Conservation (phyloP, 2,888 invertebrate genomes). For the Thereva nobilitata region DNA sequence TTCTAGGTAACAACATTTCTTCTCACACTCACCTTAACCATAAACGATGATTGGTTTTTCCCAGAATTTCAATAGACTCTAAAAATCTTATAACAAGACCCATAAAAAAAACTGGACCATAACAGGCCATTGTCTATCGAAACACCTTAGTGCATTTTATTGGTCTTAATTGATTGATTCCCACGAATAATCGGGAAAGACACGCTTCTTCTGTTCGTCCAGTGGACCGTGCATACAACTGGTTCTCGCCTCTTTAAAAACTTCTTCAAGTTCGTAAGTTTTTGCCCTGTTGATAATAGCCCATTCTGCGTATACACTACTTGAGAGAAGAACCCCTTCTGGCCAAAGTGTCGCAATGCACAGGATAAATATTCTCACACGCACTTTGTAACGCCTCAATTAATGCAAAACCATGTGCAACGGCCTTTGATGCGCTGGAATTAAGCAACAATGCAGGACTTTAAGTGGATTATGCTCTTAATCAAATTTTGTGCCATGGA, state of each 20-base stretch:
- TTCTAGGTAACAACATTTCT: too few species aligned
- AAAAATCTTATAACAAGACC: too few species aligned
- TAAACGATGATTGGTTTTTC: too few species aligned
- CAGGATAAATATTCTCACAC: conserved; percentile 35
- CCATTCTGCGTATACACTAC: too few species aligned
- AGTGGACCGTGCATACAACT: conserved; percentile 36
- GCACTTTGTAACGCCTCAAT: conserved; percentile 36
- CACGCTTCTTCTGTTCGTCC: conserved; percentile 33
- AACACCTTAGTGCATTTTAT: conserved; percentile 39
- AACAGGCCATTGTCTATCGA: neutral
- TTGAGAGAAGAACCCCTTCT: neutral
- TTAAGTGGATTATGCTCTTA: conserved; percentile 41
- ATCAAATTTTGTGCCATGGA: conserved; percentile 36
- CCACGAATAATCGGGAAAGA: conserved; percentile 34
- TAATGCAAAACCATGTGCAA: conserved; percentile 42
- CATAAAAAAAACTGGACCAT: too few species aligned
- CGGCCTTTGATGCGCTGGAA: conserved; percentile 36
- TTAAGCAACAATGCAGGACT: conserved; percentile 38
- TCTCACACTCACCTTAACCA: too few species aligned
- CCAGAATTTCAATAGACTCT: too few species aligned
- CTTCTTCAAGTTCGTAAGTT: conserved; percentile 16
- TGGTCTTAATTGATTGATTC: conserved; percentile 40
- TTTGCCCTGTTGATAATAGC: neutral
- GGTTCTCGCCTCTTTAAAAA: conserved; percentile 8
- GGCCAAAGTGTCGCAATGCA: neutral